Base-by-base conservation (phyloP, 2,113 vertebrate genomes). In the Apodemus sylvaticus region DNA sequence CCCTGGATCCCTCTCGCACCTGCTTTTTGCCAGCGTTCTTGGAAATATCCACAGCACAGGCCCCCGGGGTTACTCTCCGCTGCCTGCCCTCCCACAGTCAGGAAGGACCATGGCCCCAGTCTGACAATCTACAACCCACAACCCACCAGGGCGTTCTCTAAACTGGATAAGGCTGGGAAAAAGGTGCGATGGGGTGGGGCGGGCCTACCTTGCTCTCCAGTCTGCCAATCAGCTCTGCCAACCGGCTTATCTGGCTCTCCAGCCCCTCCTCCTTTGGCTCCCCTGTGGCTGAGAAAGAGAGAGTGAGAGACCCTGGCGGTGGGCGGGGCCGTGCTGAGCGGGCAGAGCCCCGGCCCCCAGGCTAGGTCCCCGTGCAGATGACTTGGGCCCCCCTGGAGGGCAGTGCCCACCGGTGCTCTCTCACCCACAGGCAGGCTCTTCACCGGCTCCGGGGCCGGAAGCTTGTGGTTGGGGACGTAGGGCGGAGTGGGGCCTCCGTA, bases 121-220 rank as follows among this genome's bases (percentile, higher is more conserved):
- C 26, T 42, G 14, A 20, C 20, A 42, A 34, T 42, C 14, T 48
- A 34, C 77, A 53, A 16, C 48, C 48, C 20, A 55, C 36, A 58
- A 5, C 36, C 12, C 20, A 9, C 39, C 45, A 0, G 7, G 53
- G 5, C 29, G 29, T 19, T 9, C 16, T 17, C 17, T 34, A 5
- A 19, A 5, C 8, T 29, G 7, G 42, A 13, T 1, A 31, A 62
- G 0, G 36, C 1, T 7, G n/a, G 66, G 13, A 17, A 22, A 3
- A 70, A 17, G 8, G 70, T 4, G 36, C 10, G 36, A n/a, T 5
- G 66, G 78, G 2, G 36, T 36, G 4, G 70, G 7, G 68, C 2
- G 0, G 45, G 45, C 95, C 97, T 96, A 99, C 99, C 99, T 99
- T 99, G 97, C 98, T 99, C 98, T 99, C 99, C 98, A 99, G 98